Conservation (phyloP, 2,888 invertebrate genomes). For the Linnaemya tessellans region DNA sequence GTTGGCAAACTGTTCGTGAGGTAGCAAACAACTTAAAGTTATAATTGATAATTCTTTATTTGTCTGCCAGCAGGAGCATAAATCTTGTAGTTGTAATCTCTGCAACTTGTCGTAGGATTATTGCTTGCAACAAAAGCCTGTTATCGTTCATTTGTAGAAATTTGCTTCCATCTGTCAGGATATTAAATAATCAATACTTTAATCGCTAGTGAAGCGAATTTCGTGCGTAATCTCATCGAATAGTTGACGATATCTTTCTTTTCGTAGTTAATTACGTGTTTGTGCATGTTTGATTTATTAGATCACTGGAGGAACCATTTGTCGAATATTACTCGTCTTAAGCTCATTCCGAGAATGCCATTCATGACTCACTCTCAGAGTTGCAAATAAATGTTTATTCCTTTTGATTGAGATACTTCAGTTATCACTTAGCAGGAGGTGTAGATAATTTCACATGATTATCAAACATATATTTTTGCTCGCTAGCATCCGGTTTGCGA, state of each 20-base stretch:
- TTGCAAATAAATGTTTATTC: too few relatives aligned
- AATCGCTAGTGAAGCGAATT: background rate
- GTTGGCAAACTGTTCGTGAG: background rate
- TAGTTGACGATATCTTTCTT: too few relatives aligned
- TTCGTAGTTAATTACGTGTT: background rate
- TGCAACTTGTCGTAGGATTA: background rate
- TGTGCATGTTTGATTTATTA: too few relatives aligned
- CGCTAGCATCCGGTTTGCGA: too few relatives aligned
- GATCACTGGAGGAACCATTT: background rate
- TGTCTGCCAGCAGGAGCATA: background rate
- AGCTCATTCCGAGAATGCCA: too few relatives aligned
- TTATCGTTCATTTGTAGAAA: background rate
- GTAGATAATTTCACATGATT: too few relatives aligned
- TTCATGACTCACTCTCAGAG: too few relatives aligned
- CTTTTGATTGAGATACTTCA: too few relatives aligned
- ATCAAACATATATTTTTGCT: too few relatives aligned
- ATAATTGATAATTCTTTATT: background rate
- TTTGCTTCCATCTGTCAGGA: background rate
- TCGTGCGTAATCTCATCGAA: background rate
- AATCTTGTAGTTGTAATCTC: background rate
- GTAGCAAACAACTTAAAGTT: background rate
- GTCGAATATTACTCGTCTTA: background rate
- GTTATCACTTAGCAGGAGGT: too few relatives aligned
- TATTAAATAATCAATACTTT: background rate
- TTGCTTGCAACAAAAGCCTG: background rate